phyloP scores from a whole-genome alignment of 2,797 vertebrate species.

The Gadopsis marmoratus region DNA sequence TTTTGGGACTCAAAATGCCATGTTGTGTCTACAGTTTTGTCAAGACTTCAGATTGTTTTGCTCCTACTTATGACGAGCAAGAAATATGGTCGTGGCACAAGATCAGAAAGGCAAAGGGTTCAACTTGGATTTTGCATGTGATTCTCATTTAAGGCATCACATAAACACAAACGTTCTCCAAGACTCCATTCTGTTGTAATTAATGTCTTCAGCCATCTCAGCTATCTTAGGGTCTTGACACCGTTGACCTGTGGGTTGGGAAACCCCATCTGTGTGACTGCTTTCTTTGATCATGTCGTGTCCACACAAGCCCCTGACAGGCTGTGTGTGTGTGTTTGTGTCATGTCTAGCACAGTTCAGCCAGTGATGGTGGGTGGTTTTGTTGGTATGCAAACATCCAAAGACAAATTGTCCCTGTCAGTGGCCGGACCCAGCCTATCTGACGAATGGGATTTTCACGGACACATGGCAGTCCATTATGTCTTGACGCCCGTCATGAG shows the following conservation, averaged over 20 bases:
- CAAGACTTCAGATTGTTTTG: conserved; percentile 15
- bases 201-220: conserved; percentile 38
- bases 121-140: neutral
- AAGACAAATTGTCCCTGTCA: conserved; percentile 61
- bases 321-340: conserved; percentile 23
- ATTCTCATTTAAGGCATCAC: conserved; percentile 24
- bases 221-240: conserved; percentile 39
- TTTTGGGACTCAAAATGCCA: neutral
- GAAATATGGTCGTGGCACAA: conserved; percentile 14
- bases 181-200: conserved; percentile 39
- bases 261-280: conserved; percentile 50
- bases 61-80: conserved; percentile 29
- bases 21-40: conserved; percentile 19
- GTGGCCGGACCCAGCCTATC: neutral
- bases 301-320: conserved; percentile 36
- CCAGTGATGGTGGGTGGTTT: conserved; percentile 66
- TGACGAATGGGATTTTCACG: conserved; percentile 48
- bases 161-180: neutral
- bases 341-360: conserved; percentile 53
- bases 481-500: conserved; percentile 55
- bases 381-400: conserved; percentile 72
- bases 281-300: conserved; percentile 61
- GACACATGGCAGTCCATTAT: conserved; percentile 42
- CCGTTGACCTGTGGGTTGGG: conserved; percentile 55
- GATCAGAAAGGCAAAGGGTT: neutral